A percentile compares a stretch with the other conserved stretches of the same genome.
phyloP scores from a whole-genome alignment of 2,888 invertebrate species.

The Apamea anceps region DNA sequence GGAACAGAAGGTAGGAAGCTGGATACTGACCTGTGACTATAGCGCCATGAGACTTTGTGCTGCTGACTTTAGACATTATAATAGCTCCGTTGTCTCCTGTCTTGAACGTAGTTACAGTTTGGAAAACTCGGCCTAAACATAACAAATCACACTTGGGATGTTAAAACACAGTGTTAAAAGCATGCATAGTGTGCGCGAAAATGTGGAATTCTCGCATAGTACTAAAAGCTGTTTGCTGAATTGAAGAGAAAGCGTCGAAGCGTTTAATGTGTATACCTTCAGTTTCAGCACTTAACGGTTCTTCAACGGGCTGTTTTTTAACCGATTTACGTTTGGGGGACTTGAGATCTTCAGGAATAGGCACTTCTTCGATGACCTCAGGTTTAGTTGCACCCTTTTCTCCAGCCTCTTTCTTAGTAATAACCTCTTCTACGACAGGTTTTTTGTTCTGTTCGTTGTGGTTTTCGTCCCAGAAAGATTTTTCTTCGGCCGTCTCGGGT shows the following conservation, averaged over 20 bases:
- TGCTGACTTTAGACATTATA: constrained; percentile 90
- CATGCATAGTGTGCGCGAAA: constrained; percentile 85
- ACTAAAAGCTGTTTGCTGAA: constrained; percentile 85
- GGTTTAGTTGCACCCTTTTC: constrained; percentile 80
- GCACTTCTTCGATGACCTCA: constrained; percentile 81
- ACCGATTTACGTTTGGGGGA: constrained; percentile 85
- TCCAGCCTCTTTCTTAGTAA: constrained; percentile 76
- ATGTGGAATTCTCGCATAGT: constrained; percentile 76
- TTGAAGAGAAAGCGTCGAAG: constrained; percentile 82
- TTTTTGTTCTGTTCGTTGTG: constrained; percentile 79
- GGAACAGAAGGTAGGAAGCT: constrained; percentile 84
- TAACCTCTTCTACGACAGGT: constrained; percentile 77
- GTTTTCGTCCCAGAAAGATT: constrained; percentile 85
- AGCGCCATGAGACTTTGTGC: constrained; percentile 91
- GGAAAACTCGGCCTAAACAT: constrained; percentile 90
- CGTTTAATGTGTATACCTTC: constrained; percentile 86
- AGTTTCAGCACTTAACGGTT: constrained; percentile 87
- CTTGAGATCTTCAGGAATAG: constrained; percentile 80
- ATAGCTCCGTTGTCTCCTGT: constrained; percentile 86
- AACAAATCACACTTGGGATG: constrained; percentile 88
- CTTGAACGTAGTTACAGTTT: constrained; percentile 90
- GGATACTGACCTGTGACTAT: constrained; percentile 91
- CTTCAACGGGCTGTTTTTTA: constrained; percentile 85
- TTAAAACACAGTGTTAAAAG: constrained; percentile 86
- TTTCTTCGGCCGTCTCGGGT: constrained; percentile 79